phyloP scores from a whole-genome alignment of 2,888 invertebrate genomes.

The Holacanthella duospinosa region DNA sequence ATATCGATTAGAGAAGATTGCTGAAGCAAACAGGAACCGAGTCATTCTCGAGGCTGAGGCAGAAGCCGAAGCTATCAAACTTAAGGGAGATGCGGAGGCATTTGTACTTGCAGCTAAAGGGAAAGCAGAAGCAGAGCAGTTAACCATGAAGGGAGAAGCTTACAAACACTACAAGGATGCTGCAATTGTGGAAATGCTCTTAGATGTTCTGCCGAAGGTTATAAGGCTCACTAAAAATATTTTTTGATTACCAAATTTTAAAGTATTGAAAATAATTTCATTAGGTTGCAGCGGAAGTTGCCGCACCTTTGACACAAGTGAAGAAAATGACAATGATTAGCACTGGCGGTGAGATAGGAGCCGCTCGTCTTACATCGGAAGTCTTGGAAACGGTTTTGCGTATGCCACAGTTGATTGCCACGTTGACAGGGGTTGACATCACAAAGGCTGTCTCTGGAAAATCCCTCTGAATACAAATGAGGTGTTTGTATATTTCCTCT shows the following conservation, averaged over 20 bases:
- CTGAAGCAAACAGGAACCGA: conserved; percentile 80
- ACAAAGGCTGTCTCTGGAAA: conserved; percentile 23
- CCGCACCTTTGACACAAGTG: conserved; percentile 85
- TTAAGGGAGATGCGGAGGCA: conserved; percentile 81
- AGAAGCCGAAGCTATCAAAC: conserved; percentile 75
- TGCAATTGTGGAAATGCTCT: conserved; percentile 91
- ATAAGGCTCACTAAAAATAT: background rate
- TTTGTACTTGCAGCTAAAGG: conserved; percentile 90
- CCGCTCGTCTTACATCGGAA: conserved; percentile 87
- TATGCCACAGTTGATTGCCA: conserved; percentile 82
- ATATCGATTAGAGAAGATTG: conserved; percentile 74
- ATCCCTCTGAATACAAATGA: background rate
- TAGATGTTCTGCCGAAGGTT: conserved; percentile 90
- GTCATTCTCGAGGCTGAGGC: conserved; percentile 92
- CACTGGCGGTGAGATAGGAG: conserved; percentile 81
- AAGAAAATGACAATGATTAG: conserved; percentile 96
- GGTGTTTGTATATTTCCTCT: background rate
- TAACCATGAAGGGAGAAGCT: conserved; percentile 93
- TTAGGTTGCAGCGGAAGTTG: conserved; percentile 90
- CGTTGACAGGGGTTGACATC: conserved; percentile 87
- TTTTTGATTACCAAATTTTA: background rate
- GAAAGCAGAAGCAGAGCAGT: conserved; percentile 90
- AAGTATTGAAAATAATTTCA: background rate
- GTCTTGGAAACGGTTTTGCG: conserved; percentile 83
- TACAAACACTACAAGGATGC: conserved; percentile 93